A percentile compares a stretch with the other conserved stretches of the same genome.
Evolutionary conservation across 2,888 invertebrate genomes (phyloP).

Genomic region (Busseola fusca): DNA sequence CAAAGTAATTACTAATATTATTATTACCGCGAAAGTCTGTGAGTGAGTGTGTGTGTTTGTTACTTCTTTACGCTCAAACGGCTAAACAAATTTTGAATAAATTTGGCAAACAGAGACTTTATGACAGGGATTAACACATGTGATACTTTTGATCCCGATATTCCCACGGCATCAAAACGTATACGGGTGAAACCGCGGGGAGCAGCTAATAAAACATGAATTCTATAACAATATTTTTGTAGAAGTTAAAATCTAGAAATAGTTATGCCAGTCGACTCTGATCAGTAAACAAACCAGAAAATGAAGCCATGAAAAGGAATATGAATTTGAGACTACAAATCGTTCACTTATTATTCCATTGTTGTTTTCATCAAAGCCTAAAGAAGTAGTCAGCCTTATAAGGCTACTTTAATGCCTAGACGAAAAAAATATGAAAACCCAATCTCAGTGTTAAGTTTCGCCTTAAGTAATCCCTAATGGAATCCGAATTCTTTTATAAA

Average conservation of each 20-base stretch:
- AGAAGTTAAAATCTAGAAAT: not conserved
- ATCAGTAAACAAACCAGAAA: constrained; percentile 8
- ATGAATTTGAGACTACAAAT: constrained; percentile 27
- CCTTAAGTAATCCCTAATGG: constrained; percentile 47
- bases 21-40: too few relatives aligned
- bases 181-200: too few relatives aligned
- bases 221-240: not conserved
- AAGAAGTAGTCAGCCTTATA: constrained; percentile 22
- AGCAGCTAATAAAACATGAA: too few relatives aligned
- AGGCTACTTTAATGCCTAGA: constrained; percentile 37
- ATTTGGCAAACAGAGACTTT: too few relatives aligned
- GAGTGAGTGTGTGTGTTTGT: too few relatives aligned
- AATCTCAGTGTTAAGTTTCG: constrained; percentile 45
- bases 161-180: too few relatives aligned
- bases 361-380: constrained; percentile 32
- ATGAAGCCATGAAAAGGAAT: constrained; percentile 12
- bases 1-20: too few relatives aligned
- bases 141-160: too few relatives aligned
- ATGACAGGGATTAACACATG: too few relatives aligned
- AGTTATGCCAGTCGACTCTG: not conserved
- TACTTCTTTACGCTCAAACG: too few relatives aligned
- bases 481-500: constrained; percentile 47
- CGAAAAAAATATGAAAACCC: constrained; percentile 38
- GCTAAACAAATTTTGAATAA: too few relatives aligned
- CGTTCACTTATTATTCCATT: constrained; percentile 41